Conservation (phyloP, 1,140 invertebrate species). For the Zaprionus kolodkinae region DNA sequence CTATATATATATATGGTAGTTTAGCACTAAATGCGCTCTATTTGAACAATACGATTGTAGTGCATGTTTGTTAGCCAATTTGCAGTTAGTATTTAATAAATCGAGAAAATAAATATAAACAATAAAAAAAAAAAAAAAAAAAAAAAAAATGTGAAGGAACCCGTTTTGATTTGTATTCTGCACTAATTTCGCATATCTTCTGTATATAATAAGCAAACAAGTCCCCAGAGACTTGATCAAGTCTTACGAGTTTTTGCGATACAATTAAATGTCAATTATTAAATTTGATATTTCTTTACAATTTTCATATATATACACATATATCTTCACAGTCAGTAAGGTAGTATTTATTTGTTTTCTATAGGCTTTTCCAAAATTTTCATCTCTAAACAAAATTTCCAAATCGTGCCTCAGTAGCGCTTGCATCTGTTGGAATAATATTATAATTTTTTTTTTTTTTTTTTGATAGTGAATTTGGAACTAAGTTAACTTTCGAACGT, state of each 20-base stretch:
- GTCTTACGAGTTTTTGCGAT: no score
- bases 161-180: neutral
- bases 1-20: neutral
- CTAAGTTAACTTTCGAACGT: neutral
- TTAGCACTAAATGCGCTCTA: neutral
- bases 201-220: no score
- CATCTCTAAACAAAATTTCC: neutral
- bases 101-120: constrained; percentile 3
- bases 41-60: constrained; percentile 1
- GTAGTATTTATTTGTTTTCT: no score
- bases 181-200: neutral
- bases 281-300: neutral
- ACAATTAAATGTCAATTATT: neutral
- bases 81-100: constrained; percentile 8
- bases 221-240: no score
- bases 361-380: no score
- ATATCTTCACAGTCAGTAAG: neutral
- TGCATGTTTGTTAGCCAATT: constrained; percentile 12
- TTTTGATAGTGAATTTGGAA: neutral
- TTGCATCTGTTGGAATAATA: no score
- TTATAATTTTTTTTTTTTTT: no score
- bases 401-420: no score
- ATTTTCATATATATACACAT: neutral
- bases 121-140: neutral
- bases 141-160: neutral